Conservation (phyloP, 2,113 vertebrate species). For the Anarhynchus alexandrinus region DNA sequence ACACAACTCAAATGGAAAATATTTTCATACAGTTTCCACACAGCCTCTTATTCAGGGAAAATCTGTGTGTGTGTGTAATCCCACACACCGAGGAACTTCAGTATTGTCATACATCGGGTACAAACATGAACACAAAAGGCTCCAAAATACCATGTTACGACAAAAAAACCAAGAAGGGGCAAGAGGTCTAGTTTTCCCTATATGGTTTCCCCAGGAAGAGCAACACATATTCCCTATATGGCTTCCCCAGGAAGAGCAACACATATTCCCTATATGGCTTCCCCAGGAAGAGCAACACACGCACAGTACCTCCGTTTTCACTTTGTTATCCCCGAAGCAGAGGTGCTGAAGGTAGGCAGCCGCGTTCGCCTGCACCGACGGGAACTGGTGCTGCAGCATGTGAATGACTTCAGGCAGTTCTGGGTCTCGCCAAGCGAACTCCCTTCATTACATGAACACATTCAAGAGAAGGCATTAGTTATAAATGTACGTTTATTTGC, state of each 20-base stretch:
- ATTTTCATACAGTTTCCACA: not conserved
- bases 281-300: not conserved
- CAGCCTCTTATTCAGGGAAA: not conserved
- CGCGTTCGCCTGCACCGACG: slow-evolving; percentile 93
- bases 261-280: too few species aligned
- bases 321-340: slow-evolving; percentile 92
- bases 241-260: not conserved
- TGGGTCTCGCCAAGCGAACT: slow-evolving; percentile 96
- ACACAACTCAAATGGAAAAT: not conserved
- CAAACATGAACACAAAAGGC: not conserved
- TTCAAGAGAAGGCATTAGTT: not conserved
- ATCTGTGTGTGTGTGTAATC: not conserved
- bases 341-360: slow-evolving; percentile 97
- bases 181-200: not conserved
- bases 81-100: not conserved
- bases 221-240: too few species aligned
- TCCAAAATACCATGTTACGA: too few species aligned
- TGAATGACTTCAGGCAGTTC: slow-evolving; percentile 95
- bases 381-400: slow-evolving; percentile 98
- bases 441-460: slow-evolving; percentile 70
- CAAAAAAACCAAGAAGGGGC: not conserved
- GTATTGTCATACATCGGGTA: not conserved
- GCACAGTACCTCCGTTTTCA: slow-evolving; percentile 85
- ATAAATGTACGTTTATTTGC: accelerated
- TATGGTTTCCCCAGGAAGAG: not conserved